Base-by-base conservation (phyloP, 2,797 vertebrate genomes). In the Novumbra hubbsi region DNA sequence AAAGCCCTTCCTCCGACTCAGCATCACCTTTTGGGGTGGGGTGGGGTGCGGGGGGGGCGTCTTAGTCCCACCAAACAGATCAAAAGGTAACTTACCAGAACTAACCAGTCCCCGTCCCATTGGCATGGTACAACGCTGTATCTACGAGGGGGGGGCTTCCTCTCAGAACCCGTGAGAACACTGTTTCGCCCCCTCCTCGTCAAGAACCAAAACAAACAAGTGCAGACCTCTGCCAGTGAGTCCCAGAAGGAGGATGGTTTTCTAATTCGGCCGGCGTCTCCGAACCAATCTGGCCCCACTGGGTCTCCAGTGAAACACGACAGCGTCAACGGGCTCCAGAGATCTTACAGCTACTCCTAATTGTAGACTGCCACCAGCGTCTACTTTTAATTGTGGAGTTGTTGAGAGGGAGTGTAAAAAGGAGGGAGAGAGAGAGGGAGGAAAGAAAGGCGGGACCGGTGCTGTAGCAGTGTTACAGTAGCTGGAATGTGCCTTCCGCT, bases 381-480 rank as follows among this genome's bases (percentile, higher is more conserved):
- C 32, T 52, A 48, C 60, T 2, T 57, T 57, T 57, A 45, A 57
- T 57, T 57, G 55, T 57, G 70, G 68, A 71, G 80, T 78, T 34
- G 55, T 5, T 17, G 32, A 32, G 21, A 28, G 17, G 71, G 21
- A 45, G 60, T 15, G 71, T 19, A 38, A 21, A 28, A 45, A 34
- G 28, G 67, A 72, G 24, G 30, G 48, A 71, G 30, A 62, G 71
- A 24, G 34, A 27, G 14, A 15, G 52, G 34, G 52, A 57, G 52
- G 24, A 64, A 67, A 41, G 38, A 17, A 49, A 45, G 41, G 27
- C 24, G 45, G 62, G 68, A 28, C 16, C 41, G 48, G 14, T 24
- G 41, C 41, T 45, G 67, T 68, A 48, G 67, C 67, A 48, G 67
- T 68, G 41, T 68, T 68, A 68, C 67, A 45, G 67, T 68, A 68